Base-by-base conservation (phyloP, 2,888 invertebrate species). In the Agrochola circellaris region DNA sequence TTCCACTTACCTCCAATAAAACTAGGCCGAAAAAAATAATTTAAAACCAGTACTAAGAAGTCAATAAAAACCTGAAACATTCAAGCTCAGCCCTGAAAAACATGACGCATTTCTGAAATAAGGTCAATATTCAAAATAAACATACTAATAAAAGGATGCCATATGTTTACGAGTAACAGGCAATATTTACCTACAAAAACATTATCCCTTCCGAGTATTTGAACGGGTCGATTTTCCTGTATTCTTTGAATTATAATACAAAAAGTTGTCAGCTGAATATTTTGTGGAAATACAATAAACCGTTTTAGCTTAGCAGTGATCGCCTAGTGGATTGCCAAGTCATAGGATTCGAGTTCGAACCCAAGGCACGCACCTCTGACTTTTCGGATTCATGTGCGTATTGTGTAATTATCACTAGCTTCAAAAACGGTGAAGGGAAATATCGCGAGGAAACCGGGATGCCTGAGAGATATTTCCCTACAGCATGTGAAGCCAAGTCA, bases 101-200 rank as follows among this genome's bases (percentile, higher is more conserved):
- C n/a, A 65, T 75, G 75, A 81, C 72, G 64, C 85, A 81, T 69
- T 3, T 30, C 23, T 17, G 20, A 65, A 80, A 84, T 69, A 60
- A 72, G 85, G 72, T 26, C 81, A 81, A 81, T 34, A 34, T 68
- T 34, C 11, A n/a, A 51, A 54, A 56, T 62, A 75, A 80, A 75
- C 42, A 64, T 17, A n/a, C 7, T 48, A 20, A 34, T 51, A 75
- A 15, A 34, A 62, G 17, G 13, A 7, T 13, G 23, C 38, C 34
- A 65, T 23, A 56, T 51, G 51, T 69, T 77, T 51, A 66, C 66
- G 26, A 15, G 23, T 2, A 54, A 54, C 71, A 3, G 15, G 7
- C 5, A 69, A 48, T 42, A 73, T 84, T 84, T 74, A 84, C 66
- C 70, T 64, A 8, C 17, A 69, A 58, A 26, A 45, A 11, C 30